Evolutionary conservation across 2,888 invertebrate species (phyloP).

Genomic region (Scaptomyza tumidula): DNA sequence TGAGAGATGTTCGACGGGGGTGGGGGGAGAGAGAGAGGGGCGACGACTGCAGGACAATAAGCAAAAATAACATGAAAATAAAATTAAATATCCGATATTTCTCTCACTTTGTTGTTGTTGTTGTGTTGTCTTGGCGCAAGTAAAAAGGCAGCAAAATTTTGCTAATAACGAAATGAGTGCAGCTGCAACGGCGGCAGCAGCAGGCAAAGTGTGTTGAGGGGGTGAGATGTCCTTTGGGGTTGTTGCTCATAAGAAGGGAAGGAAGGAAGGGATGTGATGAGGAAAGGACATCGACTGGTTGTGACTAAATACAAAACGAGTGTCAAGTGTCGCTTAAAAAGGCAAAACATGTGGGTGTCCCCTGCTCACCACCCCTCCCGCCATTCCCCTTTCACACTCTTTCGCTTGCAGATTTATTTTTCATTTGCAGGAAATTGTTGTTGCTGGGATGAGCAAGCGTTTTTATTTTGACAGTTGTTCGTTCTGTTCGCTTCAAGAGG

Average conservation of each 20-base stretch:
- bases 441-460: conserved; percentile 66
- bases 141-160: conserved; percentile 62
- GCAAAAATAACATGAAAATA: conserved; percentile 74
- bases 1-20: conserved; percentile 30
- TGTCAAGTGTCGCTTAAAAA: conserved; percentile 79
- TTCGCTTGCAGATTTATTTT: conserved; percentile 51
- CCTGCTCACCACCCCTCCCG: background rate
- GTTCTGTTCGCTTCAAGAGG: background rate
- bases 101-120: conserved; percentile 22
- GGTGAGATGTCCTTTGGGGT: conserved; percentile 28
- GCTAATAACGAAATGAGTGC: conserved; percentile 73
- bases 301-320: conserved; percentile 77
- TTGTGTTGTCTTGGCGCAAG: conserved; percentile 35
- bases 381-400: too few relatives aligned
- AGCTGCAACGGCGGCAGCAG: conserved; percentile 54
- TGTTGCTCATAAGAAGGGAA: conserved; percentile 22
- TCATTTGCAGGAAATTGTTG: conserved; percentile 50
- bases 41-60: conserved; percentile 10
- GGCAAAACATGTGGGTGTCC: conserved; percentile 62
- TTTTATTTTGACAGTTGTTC: conserved; percentile 77
- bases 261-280: conserved; percentile 54
- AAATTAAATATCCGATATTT: conserved; percentile 78
- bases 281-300: conserved; percentile 40
- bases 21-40: conserved; percentile 15
- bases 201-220: background rate